Base-by-base conservation (phyloP, 2,888 invertebrate genomes). In the Hirudinaria manillensis region DNA sequence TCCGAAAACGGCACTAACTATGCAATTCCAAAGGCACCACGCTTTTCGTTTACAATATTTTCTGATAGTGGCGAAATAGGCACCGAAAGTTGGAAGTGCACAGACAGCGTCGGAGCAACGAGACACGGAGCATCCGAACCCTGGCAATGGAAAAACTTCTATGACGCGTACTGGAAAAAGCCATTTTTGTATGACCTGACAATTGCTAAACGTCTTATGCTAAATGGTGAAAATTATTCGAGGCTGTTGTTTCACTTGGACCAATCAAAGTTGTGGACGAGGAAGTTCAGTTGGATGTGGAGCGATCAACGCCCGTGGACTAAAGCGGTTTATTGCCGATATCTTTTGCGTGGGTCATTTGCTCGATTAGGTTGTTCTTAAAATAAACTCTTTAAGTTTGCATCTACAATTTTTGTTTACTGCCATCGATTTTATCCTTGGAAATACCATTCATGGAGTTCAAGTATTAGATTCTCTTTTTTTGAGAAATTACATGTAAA, bases 91-190 rank as follows among this genome's bases (percentile, higher is more conserved):
- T 68, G 68, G 68, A 68, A 68, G 68, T 68, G 68, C 32, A 36
- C 21, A 7, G 68, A 68, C n/a, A 68, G 10, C 27, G 68, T 68
- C 10, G 68, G 68, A n/a, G 68, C 68, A 24, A 68, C 68, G 13
- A 32, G 68, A 34, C 29, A 32, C n/a, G 68, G 68, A 29, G 68
- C 68, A 16, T 24, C 68, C 10, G 68, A 68, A 34, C 36, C 68
- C 27, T 68, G 68, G 68, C 68, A 68, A 19, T 34, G 34, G 68
- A 34, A 7, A 4, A 24, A 34, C 36, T 34, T n/a, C 7, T 68
- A 34, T 32, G 68, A 68, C 36, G 36, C 4, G 7, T n/a, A 34
- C 6, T 68, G 68, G 68, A 34, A 24, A 0, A 1, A 34, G 16
- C 34, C 68, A n/a, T 16, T 36, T n/a, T 36, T n/a, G 6, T 68